These are phyloP conservation scores for Meloidogyne hapla DNA, from an alignment of 1,140 invertebrate genomes.

Conservation along the genomic window DNA sequence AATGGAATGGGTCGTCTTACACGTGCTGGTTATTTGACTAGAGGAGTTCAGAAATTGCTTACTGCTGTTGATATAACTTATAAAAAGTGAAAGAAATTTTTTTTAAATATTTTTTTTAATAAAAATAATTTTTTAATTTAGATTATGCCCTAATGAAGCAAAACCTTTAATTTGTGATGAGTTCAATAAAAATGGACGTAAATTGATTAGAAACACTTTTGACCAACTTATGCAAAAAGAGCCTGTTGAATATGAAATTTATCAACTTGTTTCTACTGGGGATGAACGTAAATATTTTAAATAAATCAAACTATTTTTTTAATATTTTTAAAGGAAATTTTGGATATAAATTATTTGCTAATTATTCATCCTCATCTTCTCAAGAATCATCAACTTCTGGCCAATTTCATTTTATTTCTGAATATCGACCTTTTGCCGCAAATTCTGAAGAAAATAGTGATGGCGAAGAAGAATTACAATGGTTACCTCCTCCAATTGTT, in stretches of 20 bases:
- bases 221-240: conserved; percentile 29
- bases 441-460: conserved; percentile 23
- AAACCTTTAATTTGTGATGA: conserved; percentile 50
- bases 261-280: conserved; percentile 49
- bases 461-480: background rate
- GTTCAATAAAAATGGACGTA: conserved; percentile 54
- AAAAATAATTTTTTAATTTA: conserved; percentile 48
- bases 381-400: conserved; percentile 6
- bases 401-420: conserved; percentile 34
- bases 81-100: conserved; percentile 13
- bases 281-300: conserved; percentile 40
- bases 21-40: conserved; percentile 53
- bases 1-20: conserved; percentile 52
- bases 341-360: conserved; percentile 53
- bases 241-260: conserved; percentile 54
- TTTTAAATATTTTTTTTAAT: conserved; percentile 31
- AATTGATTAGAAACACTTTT: conserved; percentile 45
- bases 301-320: background rate
- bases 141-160: background rate
- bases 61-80: conserved; percentile 34
- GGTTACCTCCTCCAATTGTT: conserved; percentile 12
- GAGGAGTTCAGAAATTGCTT: conserved; percentile 51
- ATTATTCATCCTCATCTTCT: conserved; percentile 43
- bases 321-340: conserved; percentile 45
- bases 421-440: conserved; percentile 35